Evolutionary conservation across 2,113 vertebrate genomes (phyloP).

Genomic region (Hystrix cristata): DNA sequence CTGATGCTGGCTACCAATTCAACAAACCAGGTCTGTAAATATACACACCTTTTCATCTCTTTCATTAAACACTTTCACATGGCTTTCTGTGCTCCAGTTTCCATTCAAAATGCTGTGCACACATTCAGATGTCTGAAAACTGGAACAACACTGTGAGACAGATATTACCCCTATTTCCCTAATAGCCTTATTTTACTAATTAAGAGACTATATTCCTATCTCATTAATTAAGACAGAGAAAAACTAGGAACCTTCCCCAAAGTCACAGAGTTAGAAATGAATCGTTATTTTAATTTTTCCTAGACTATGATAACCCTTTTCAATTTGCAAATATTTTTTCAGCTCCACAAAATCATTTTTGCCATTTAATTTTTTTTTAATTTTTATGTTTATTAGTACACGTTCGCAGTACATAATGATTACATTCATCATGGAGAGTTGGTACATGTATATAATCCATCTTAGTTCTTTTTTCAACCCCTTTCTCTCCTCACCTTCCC

Average conservation of each 20-base stretch:
- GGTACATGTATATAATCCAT: not conserved
- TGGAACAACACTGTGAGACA: not conserved
- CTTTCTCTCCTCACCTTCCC: not conserved
- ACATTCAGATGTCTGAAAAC: not conserved
- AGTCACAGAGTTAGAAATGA: not conserved
- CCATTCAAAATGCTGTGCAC: conserved; percentile 7
- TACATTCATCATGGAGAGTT: not conserved
- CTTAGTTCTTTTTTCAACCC: not conserved
- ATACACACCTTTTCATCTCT: not conserved
- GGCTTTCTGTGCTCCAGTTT: not conserved
- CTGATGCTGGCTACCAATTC: not conserved
- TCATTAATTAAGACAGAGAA: not conserved
- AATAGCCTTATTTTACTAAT: not conserved
- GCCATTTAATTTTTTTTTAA: not conserved
- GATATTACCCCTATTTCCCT: not conserved
- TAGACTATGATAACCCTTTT: not conserved
- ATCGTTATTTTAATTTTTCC: conserved; percentile 9
- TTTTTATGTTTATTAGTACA: not conserved
- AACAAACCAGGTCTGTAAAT: not conserved
- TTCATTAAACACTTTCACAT: not conserved
- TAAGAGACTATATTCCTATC: not conserved
- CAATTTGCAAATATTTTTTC: not conserved
- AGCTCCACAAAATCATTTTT: conserved; percentile 2
- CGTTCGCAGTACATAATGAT: not conserved
- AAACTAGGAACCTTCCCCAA: conserved; percentile 36